phyloP scores from a whole-genome alignment of 2,113 vertebrate genomes.

The Macroglossus sobrinus region DNA sequence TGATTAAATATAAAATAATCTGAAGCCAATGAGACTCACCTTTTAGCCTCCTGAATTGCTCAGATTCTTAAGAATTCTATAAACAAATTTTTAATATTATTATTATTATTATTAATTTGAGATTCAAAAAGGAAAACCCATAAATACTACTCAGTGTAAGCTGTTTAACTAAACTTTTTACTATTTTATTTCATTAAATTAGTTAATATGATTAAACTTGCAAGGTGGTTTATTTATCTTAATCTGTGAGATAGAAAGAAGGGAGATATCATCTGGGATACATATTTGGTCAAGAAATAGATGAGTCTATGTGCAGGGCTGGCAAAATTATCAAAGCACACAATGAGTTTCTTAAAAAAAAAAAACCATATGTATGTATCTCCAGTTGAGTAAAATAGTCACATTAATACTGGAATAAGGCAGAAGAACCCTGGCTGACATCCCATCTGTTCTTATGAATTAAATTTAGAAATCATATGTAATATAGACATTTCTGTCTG shows the following conservation, averaged over 20 bases:
- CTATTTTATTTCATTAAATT: constrained; percentile 56
- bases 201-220: constrained; percentile 63
- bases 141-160: constrained; percentile 22
- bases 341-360: constrained; percentile 45
- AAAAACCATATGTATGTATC: constrained; percentile 57
- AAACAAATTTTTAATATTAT: not conserved
- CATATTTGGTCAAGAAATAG: constrained; percentile 66
- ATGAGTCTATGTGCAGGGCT: constrained; percentile 56
- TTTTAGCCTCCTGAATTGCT: not conserved
- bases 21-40: not conserved
- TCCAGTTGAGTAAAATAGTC: constrained; percentile 77
- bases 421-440: constrained; percentile 77
- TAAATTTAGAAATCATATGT: constrained; percentile 88
- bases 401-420: constrained; percentile 80
- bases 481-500: constrained; percentile 88
- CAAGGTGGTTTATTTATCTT: constrained; percentile 71
- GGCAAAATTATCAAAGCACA: constrained; percentile 61
- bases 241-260: constrained; percentile 47
- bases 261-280: constrained; percentile 66
- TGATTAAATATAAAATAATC: not conserved
- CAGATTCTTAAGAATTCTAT: not conserved
- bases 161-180: constrained; percentile 63
- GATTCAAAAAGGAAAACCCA: constrained; percentile 5
- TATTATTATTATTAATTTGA: not conserved
- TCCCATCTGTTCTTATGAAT: constrained; percentile 87